phyloP scores from a whole-genome alignment of 2,888 invertebrate species.

The Atethmia centrago region DNA sequence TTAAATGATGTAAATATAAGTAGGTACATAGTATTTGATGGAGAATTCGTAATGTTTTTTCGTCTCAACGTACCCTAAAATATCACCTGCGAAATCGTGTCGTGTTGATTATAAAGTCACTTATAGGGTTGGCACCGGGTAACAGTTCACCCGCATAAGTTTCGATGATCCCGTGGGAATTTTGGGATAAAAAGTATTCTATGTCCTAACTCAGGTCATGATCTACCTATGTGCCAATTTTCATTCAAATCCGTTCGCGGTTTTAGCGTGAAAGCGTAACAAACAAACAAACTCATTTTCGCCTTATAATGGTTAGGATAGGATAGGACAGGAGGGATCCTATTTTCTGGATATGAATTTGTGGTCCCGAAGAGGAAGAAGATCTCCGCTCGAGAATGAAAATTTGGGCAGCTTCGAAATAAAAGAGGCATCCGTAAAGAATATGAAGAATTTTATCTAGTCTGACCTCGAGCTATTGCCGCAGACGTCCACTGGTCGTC shows the following conservation, averaged over 20 bases:
- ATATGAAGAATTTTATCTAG: background rate
- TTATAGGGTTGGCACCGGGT: background rate
- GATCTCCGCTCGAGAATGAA: background rate
- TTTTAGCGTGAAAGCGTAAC: too few relatives aligned
- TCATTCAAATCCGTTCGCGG: too few relatives aligned
- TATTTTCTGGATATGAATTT: background rate
- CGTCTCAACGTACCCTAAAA: background rate
- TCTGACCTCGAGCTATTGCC: background rate
- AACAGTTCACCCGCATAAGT: too few relatives aligned
- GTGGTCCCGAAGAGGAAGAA: background rate
- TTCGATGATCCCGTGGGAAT: too few relatives aligned
- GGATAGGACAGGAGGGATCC: too few relatives aligned
- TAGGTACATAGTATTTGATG: background rate
- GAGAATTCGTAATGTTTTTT: background rate
- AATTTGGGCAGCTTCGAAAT: background rate
- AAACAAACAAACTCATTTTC: too few relatives aligned
- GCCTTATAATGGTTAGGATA: too few relatives aligned
- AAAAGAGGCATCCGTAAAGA: background rate
- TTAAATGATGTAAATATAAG: too few relatives aligned
- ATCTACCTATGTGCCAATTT: too few relatives aligned
- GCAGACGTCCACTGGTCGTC: conserved; percentile 6
- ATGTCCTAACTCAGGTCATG: too few relatives aligned
- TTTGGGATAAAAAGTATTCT: too few relatives aligned
- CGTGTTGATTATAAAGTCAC: conserved; percentile 16
- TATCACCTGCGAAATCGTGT: background rate